A percentile compares a stretch with the other conserved stretches of the same genome.
These are phyloP conservation scores for Apostichopus californicus DNA, from an alignment of 35 echinoderm and acorn worm genomes.

Conservation along the genomic window DNA sequence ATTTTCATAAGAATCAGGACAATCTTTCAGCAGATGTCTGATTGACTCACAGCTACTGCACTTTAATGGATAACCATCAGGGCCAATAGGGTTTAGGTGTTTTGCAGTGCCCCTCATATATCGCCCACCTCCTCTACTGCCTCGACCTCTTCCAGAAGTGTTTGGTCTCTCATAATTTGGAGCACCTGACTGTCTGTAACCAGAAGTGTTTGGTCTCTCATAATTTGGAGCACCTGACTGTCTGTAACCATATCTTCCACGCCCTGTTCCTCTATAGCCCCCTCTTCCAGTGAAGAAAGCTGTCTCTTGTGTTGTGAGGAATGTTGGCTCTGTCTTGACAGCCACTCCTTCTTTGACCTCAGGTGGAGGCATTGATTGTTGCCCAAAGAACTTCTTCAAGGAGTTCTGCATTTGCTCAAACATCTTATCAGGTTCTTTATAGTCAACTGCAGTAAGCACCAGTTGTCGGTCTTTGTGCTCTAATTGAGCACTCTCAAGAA, in stretches of 20 bases:
- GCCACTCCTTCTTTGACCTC: neutral
- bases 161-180: too few relatives aligned
- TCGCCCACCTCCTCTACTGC: conserved; percentile 19
- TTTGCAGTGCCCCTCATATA: neutral
- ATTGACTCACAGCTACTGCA: conserved; percentile 3
- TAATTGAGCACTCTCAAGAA: too few relatives aligned
- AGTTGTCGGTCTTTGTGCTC: conserved; percentile 44
- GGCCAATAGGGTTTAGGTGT: neutral
- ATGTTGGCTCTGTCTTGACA: conserved; percentile 4
- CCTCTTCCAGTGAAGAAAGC: conserved; percentile 14
- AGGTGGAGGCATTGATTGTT: neutral
- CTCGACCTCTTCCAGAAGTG: neutral
- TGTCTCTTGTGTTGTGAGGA: neutral
- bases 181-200: too few relatives aligned
- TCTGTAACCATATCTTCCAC: neutral
- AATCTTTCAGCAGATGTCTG: conserved; percentile 27
- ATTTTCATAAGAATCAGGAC: conserved; percentile 16
- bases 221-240: too few relatives aligned
- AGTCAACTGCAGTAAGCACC: conserved; percentile 33
- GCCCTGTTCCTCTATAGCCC: conserved; percentile 16
- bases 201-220: too few relatives aligned
- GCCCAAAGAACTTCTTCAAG: conserved; percentile 56
- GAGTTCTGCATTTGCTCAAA: conserved; percentile 45
- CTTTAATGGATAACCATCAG: conserved; percentile 11
- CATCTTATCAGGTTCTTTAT: conserved; percentile 36